Percentiles rank a stretch among this genome's conserved stretches.
Evolutionary conservation across 2,797 vertebrate species (phyloP).

Genomic region (Smutsia gigantea): DNA sequence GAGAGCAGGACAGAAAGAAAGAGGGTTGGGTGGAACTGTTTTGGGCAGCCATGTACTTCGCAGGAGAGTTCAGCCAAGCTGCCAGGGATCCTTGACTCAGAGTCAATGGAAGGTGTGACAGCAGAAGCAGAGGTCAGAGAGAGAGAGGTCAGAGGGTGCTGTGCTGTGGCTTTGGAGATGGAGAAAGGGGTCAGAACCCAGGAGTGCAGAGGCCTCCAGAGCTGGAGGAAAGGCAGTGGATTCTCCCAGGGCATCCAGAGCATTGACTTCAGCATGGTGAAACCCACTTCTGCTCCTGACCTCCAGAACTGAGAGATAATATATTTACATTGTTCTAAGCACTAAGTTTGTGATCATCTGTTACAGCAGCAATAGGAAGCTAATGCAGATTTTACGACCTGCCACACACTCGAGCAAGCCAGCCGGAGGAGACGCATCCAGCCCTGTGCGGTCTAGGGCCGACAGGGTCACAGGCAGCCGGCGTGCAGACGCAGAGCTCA

Average conservation of each 20-base stretch:
- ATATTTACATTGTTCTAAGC: neutral
- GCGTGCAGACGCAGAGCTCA: neutral
- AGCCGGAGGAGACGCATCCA: neutral
- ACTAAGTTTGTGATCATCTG: neutral
- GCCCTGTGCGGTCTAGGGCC: too few species aligned
- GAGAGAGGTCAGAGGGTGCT: neutral
- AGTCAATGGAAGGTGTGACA: neutral
- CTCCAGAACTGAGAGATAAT: neutral
- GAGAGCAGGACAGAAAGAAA: neutral
- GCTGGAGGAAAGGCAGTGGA: neutral
- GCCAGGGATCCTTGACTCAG: neutral
- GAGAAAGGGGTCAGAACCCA: neutral
- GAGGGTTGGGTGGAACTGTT: neutral
- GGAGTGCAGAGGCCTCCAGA: too few species aligned
- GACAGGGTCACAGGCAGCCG: too few species aligned
- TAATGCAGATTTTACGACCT: neutral
- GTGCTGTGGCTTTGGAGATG: neutral
- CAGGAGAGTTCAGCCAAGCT: neutral
- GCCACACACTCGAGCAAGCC: neutral
- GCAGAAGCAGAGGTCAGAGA: neutral
- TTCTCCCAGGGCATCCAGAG: neutral
- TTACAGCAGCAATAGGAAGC: neutral
- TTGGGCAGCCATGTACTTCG: neutral
- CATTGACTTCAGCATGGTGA: neutral
- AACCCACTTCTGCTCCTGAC: neutral